Percentiles rank a stretch among this genome's conserved stretches.
Evolutionary conservation across 2,888 invertebrate genomes (phyloP).

Genomic region (Formica aserva): DNA sequence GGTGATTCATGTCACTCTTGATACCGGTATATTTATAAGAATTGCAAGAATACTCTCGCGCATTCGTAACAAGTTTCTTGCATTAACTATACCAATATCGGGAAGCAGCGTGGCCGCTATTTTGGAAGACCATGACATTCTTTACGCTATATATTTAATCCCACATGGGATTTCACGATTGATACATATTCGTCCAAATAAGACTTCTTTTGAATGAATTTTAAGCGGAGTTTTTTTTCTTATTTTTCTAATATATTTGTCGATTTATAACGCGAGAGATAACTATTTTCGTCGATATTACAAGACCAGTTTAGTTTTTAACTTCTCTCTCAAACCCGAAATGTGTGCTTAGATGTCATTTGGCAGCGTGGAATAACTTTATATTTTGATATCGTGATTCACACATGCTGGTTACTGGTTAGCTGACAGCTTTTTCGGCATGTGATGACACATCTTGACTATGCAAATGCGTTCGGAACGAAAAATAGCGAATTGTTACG

Average conservation of each 20-base stretch:
- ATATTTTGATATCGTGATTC: constrained; percentile 22
- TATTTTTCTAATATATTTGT: neutral
- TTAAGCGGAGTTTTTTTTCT: neutral
- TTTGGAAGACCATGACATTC: neutral
- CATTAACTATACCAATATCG: constrained; percentile 26
- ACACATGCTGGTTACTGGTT: neutral
- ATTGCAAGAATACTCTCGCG: constrained; percentile 14
- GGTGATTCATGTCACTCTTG: constrained; percentile 43
- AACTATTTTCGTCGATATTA: neutral
- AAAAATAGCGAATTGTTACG: constrained; percentile 10
- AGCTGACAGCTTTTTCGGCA: neutral
- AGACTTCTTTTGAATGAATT: neutral
- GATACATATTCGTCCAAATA: neutral
- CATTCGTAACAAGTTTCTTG: neutral
- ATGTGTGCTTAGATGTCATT: neutral
- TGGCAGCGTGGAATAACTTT: neutral
- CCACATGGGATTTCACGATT: neutral
- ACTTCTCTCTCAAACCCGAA: neutral
- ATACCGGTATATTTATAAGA: constrained; percentile 23
- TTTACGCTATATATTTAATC: neutral
- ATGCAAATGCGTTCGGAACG: neutral
- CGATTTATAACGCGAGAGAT: neutral
- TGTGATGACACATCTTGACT: constrained; percentile 1
- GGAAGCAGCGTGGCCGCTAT: neutral
- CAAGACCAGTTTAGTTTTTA: neutral